These are phyloP conservation scores for Hydrozoanthus gracilis DNA, from an alignment of 92 coral and sea anemone species.

Conservation along the genomic window DNA sequence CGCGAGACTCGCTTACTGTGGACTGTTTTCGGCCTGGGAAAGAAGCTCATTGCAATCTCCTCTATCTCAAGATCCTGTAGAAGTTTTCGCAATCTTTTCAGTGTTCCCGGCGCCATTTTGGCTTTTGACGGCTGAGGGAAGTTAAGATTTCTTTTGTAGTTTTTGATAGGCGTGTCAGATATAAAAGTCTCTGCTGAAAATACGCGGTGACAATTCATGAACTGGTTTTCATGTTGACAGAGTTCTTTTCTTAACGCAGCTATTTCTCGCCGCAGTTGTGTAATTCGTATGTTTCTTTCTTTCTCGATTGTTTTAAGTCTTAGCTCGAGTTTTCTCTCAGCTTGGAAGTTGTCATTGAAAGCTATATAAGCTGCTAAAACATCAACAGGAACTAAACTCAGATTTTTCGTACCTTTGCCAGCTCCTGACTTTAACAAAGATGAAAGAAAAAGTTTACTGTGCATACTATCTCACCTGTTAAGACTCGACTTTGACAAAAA, in stretches of 20 bases:
- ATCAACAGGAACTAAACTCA: constrained; percentile 28
- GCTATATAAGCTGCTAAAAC: constrained; percentile 37
- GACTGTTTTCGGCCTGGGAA: constrained; percentile 14
- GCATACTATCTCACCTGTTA: background rate
- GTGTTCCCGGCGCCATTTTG: constrained; percentile 31
- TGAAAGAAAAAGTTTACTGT: constrained; percentile 24
- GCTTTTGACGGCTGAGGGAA: constrained; percentile 36
- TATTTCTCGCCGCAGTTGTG: constrained; percentile 21
- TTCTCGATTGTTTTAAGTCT: constrained; percentile 43
- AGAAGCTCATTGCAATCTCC: constrained; percentile 33
- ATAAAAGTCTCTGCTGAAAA: constrained; percentile 42
- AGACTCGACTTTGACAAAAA: no score
- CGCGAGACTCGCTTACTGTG: background rate
- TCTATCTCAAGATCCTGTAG: constrained; percentile 29
- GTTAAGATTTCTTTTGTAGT: constrained; percentile 16
- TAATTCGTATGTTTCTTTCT: constrained; percentile 31
- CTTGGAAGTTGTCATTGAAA: constrained; percentile 37
- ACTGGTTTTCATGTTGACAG: constrained; percentile 12
- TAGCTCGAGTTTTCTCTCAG: constrained; percentile 26
- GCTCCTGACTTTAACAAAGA: constrained; percentile 13
- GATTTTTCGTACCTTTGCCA: background rate
- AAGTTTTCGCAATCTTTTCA: constrained; percentile 19
- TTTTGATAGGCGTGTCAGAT: constrained; percentile 30
- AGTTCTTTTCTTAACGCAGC: constrained; percentile 32
- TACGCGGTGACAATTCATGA: constrained; percentile 45